A percentile compares a stretch with the other conserved stretches of the same genome.
Conservation (phyloP, 1,140 invertebrate genomes). For the Cydia pomonella region DNA sequence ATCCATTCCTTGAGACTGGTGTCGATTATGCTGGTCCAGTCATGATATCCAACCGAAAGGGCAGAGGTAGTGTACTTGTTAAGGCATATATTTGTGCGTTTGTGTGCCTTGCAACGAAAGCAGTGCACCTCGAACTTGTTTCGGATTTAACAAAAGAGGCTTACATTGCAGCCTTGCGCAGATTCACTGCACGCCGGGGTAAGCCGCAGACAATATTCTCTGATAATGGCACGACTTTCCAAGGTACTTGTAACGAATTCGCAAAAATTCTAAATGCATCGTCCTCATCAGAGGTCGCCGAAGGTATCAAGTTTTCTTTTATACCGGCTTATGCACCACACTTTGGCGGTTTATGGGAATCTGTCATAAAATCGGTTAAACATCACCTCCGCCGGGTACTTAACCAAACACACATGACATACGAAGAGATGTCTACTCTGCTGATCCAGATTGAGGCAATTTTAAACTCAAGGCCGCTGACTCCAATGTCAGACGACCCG, state of each 20-base stretch:
- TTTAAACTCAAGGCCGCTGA: no score
- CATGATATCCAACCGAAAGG: no score
- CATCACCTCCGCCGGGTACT: constrained; percentile 36
- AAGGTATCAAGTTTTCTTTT: constrained; percentile 41
- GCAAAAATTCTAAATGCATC: constrained; percentile 30
- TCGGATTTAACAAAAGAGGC: constrained; percentile 45
- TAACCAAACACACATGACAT: constrained; percentile 37
- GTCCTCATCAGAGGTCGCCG: constrained; percentile 35
- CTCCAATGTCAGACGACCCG: constrained; percentile 35
- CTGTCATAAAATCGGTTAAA: constrained; percentile 36
- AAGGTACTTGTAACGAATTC: constrained; percentile 41
- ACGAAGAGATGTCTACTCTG: constrained; percentile 38
- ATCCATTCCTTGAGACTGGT: constrained; percentile 50
- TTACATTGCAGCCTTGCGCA: constrained; percentile 42
- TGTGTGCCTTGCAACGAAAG: constrained; percentile 46
- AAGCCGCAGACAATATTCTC: constrained; percentile 41
- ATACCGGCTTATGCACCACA: constrained; percentile 38
- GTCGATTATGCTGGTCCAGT: constrained; percentile 29
- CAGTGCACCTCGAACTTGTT: constrained; percentile 54
- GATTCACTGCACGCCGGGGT: constrained; percentile 46
- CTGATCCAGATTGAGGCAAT: constrained; percentile 37
- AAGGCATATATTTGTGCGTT: constrained; percentile 48
- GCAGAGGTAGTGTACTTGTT: constrained; percentile 39
- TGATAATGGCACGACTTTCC: constrained; percentile 45
- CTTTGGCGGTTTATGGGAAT: constrained; percentile 41